These are phyloP conservation scores for Montipora foliosa DNA, from an alignment of 64 coral and sea anemone genomes.

Conservation along the genomic window DNA sequence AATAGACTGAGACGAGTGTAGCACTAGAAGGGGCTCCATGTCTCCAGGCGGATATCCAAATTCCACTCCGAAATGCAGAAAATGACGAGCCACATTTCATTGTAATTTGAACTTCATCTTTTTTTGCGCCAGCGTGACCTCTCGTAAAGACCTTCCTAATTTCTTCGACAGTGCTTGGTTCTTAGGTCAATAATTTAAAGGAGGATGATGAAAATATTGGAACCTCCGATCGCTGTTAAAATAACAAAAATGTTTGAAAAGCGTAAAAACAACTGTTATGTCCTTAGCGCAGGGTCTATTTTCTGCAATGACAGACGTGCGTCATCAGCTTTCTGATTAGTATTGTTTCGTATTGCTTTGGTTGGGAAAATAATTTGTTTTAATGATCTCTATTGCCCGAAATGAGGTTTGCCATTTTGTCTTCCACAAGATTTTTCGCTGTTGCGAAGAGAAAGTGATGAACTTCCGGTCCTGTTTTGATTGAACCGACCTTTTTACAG, in stretches of 20 bases:
- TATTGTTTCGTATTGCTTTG: slow-evolving; percentile 3
- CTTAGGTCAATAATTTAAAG: not conserved
- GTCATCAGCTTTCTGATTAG: not conserved
- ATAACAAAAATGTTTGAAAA: no score
- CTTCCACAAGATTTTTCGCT: no score
- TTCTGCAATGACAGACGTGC: not conserved
- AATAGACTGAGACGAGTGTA: no score
- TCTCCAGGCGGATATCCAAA: not conserved
- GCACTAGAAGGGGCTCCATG: no score
- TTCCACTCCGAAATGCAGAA: not conserved
- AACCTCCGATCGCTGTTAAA: no score
- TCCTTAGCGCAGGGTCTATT: not conserved
- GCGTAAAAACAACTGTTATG: no score
- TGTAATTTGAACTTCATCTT: no score
- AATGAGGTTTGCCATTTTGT: not conserved
- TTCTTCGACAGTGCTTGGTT: not conserved
- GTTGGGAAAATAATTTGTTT: slow-evolving; percentile 45
- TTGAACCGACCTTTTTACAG: no score
- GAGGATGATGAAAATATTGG: no score
- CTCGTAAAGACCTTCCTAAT: not conserved
- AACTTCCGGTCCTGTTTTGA: not conserved
- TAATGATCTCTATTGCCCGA: not conserved
- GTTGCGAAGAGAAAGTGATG: not conserved
- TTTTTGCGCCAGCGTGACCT: not conserved
- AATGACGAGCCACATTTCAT: no score